Evolutionary conservation across 2,888 invertebrate species (phyloP).

Genomic region (Hydropsyche betteni): DNA sequence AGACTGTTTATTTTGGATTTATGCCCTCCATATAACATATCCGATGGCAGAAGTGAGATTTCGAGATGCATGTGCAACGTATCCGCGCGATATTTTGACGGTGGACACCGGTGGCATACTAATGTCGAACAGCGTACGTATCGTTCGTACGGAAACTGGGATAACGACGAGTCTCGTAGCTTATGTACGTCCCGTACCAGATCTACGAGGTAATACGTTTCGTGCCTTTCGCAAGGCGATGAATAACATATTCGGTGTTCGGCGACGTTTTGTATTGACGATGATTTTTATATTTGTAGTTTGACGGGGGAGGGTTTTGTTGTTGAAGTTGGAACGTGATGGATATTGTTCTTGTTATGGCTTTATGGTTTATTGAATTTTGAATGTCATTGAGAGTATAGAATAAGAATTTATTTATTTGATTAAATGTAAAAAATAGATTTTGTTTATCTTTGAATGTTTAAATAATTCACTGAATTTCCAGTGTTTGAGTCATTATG

Average conservation of each 20-base stretch:
- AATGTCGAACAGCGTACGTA: slow-evolving; percentile 32
- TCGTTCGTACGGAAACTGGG: slow-evolving; percentile 5
- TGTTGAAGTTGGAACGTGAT: no score
- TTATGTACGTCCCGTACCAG: slow-evolving; percentile 12
- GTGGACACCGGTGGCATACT: slow-evolving; percentile 47
- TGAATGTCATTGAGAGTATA: no score
- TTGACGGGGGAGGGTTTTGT: no score
- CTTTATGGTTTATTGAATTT: no score
- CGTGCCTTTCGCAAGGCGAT: neutral
- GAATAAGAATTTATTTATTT: no score
- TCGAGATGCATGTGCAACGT: slow-evolving; percentile 14
- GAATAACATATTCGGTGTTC: slow-evolving; percentile 8
- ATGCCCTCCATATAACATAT: neutral
- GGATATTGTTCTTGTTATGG: no score
- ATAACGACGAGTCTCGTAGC: slow-evolving; percentile 28
- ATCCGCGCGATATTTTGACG: slow-evolving; percentile 48
- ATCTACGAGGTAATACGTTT: slow-evolving; percentile 4
- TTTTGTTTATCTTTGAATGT: no score
- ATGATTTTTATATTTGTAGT: no score
- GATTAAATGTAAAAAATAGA: no score
- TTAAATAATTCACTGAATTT: no score
- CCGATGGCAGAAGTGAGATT: neutral
- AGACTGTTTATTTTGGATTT: no score
- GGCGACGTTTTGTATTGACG: neutral
- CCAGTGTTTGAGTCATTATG: no score